Percentiles rank a stretch among this genome's conserved stretches.
phyloP scores from a whole-genome alignment of 1,140 invertebrate genomes.

The Drosophila sp. region DNA sequence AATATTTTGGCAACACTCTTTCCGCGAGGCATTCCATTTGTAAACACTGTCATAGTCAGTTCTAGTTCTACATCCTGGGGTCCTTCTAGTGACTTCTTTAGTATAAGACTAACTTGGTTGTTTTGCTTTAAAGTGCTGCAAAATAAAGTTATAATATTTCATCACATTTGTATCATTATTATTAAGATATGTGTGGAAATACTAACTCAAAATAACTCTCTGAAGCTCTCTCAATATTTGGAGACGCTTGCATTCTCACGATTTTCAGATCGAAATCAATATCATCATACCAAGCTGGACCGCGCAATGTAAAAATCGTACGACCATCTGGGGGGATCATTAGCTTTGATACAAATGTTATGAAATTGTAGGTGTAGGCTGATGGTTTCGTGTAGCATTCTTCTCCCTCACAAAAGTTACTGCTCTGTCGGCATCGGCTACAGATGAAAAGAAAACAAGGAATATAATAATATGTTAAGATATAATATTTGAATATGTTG shows the following conservation, averaged over 20 bases:
- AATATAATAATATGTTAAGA: conserved; percentile 44
- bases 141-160: conserved; percentile 17
- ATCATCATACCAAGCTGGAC: conserved; percentile 88
- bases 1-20: conserved; percentile 93
- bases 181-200: too few species aligned
- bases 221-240: conserved; percentile 87
- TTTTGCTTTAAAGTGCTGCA: conserved; percentile 85
- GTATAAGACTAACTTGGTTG: conserved; percentile 90
- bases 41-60: conserved; percentile 93
- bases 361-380: conserved; percentile 95
- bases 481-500: background rate
- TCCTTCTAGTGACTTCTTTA: conserved; percentile 90
- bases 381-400: conserved; percentile 93
- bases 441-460: background rate
- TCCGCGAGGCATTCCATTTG: conserved; percentile 88
- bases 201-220: conserved; percentile 89
- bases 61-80: conserved; percentile 96
- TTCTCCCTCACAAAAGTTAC: conserved; percentile 88
- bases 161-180: too few species aligned
- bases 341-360: conserved; percentile 94
- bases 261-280: conserved; percentile 84
- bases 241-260: conserved; percentile 85
- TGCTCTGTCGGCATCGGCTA: conserved; percentile 92
- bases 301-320: conserved; percentile 93
- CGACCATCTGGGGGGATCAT: conserved; percentile 88